Conservation (phyloP, 2,113 vertebrate species). For the Myodes glareolus region DNA sequence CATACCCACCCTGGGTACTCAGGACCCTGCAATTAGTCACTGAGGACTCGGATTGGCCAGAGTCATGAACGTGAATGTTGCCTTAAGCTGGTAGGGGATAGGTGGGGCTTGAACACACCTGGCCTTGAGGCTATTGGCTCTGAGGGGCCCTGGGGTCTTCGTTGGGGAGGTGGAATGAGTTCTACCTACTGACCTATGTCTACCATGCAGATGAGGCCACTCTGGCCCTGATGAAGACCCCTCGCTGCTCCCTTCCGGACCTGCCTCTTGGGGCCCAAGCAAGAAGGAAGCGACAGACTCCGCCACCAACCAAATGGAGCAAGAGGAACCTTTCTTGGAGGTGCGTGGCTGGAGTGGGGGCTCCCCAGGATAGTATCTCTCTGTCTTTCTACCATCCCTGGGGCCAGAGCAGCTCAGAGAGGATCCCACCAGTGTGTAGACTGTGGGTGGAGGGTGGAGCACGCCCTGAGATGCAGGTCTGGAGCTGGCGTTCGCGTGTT, state of each 20-base stretch:
- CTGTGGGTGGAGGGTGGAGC: not conserved
- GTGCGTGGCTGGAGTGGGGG: constrained; percentile 77
- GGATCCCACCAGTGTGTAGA: not conserved
- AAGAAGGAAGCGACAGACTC: constrained; percentile 86
- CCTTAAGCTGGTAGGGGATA: not conserved
- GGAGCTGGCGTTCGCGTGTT: not conserved
- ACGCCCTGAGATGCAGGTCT: too few relatives aligned
- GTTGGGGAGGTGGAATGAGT: accelerated
- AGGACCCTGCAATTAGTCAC: not conserved
- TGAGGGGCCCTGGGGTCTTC: accelerated
- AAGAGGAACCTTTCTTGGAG: constrained; percentile 98
- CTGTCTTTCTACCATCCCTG: too few relatives aligned
- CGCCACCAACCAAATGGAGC: constrained; percentile 91
- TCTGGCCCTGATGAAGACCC: constrained; percentile 94
- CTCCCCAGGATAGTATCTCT: not conserved
- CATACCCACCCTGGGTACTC: not conserved
- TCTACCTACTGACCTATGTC: not conserved
- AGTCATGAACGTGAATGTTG: not conserved
- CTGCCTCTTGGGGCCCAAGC: constrained; percentile 80
- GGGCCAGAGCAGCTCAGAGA: not conserved
- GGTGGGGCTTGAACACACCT: accelerated
- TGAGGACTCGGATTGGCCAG: not conserved
- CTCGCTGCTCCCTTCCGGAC: constrained; percentile 96
- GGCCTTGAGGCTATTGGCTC: not conserved
- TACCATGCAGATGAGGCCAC: constrained; percentile 91